These are phyloP conservation scores for Epiblema foenella DNA, from an alignment of 2,888 invertebrate species.

Conservation along the genomic window DNA sequence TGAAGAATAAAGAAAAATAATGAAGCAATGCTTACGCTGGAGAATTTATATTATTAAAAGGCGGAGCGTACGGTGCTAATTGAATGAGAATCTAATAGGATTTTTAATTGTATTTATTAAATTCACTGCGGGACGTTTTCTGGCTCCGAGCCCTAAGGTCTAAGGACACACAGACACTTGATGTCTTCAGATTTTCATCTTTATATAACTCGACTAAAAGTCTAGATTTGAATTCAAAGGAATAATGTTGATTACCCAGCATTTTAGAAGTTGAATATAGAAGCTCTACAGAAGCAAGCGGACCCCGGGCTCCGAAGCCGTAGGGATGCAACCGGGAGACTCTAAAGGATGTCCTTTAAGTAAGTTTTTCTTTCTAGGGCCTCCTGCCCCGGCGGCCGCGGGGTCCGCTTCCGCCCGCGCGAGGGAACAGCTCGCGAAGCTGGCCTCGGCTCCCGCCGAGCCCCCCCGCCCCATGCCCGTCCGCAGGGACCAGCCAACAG, in stretches of 20 bases:
- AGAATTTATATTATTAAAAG: no score
- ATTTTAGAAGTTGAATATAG: not conserved
- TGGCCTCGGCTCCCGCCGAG: conserved; percentile 3
- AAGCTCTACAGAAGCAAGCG: not conserved
- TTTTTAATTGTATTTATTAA: no score
- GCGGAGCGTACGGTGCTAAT: no score
- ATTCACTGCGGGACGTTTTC: no score
- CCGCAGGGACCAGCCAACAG: conserved; percentile 5
- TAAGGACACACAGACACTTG: no score
- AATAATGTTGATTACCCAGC: not conserved
- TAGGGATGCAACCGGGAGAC: not conserved
- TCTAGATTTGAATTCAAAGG: no score
- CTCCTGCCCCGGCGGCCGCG: conserved; percentile 2
- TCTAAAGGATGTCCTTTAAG: not conserved
- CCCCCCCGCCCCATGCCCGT: not conserved
- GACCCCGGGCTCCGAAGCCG: not conserved
- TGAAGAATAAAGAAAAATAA: no score
- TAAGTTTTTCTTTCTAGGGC: conserved; percentile 4
- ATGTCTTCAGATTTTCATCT: no score
- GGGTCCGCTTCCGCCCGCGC: conserved; percentile 2
- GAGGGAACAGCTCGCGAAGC: conserved; percentile 4
- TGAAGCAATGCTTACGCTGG: no score
- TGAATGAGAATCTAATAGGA: no score
- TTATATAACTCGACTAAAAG: no score
- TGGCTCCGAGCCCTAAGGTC: no score